phyloP scores from a whole-genome alignment of 2,888 invertebrate species.

The Pseudoips prasinana region DNA sequence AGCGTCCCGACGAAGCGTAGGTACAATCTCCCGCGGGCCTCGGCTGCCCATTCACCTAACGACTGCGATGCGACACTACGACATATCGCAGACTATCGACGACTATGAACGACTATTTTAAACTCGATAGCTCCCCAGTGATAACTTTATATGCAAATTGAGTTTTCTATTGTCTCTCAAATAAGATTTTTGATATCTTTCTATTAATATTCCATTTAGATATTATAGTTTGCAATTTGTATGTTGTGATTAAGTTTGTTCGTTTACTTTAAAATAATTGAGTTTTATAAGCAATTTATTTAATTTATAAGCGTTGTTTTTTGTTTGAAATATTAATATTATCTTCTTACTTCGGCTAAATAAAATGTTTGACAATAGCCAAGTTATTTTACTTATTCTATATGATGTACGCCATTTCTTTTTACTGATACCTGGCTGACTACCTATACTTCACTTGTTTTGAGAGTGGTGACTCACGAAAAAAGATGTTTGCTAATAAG shows the following conservation, averaged over 20 bases:
- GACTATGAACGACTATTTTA: slow-evolving; percentile 12
- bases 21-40: slow-evolving; percentile 20
- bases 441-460: too few species aligned
- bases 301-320: too few species aligned
- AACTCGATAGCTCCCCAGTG: slow-evolving; percentile 14
- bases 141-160: slow-evolving; percentile 24
- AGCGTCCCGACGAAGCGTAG: slow-evolving; percentile 22
- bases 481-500: too few species aligned
- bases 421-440: too few species aligned
- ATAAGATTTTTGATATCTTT: slow-evolving; percentile 23
- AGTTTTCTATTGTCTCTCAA: slow-evolving; percentile 10
- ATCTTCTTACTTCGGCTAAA: too few species aligned
- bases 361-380: too few species aligned
- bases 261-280: too few species aligned
- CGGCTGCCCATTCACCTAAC: slow-evolving; percentile 25
- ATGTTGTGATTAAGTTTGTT: background rate
- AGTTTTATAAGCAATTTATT: too few species aligned
- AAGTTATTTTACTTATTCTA: too few species aligned
- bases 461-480: too few species aligned
- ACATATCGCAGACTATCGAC: slow-evolving; percentile 1
- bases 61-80: slow-evolving; percentile 4
- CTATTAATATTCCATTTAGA: slow-evolving; percentile 12
- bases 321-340: too few species aligned
- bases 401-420: too few species aligned
- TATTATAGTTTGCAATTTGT: slow-evolving; percentile 6